Evolutionary conservation across 2,113 vertebrate genomes (phyloP).

Genomic region (Saimiri boliviensis): DNA sequence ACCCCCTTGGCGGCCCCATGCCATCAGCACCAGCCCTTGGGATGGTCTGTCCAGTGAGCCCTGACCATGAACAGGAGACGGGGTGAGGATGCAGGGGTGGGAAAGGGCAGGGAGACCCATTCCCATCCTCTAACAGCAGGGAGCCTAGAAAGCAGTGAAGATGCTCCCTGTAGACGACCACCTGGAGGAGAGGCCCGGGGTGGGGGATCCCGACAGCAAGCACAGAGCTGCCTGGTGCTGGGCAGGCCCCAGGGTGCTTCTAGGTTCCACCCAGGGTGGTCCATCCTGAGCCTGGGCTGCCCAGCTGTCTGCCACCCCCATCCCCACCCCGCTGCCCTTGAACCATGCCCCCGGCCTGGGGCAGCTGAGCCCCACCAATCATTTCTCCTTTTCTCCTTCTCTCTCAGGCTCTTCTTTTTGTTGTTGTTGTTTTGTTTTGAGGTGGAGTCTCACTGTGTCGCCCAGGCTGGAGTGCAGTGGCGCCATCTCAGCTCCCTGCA

Average conservation of each 20-base stretch:
- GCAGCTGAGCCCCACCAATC: neutral
- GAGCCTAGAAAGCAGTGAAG: neutral
- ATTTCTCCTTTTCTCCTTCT: neutral
- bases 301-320: neutral
- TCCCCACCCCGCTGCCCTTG: fast-evolving
- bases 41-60: neutral
- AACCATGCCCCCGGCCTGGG: no score
- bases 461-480: no score
- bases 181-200: neutral
- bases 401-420: no score
- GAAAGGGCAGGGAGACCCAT: fast-evolving
- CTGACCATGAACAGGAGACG: neutral
- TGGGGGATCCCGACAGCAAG: neutral
- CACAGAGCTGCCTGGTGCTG: neutral
- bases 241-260: neutral
- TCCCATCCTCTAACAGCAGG: neutral
- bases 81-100: fast-evolving
- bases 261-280: neutral
- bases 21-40: neutral
- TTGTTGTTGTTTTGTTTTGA: no score
- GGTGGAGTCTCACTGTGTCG: no score
- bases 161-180: neutral
- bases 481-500: no score
- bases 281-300: neutral
- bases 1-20: neutral